These are phyloP conservation scores for Xyliphius kryptos DNA, from an alignment of 2,113 vertebrate genomes.

Conservation along the genomic window DNA sequence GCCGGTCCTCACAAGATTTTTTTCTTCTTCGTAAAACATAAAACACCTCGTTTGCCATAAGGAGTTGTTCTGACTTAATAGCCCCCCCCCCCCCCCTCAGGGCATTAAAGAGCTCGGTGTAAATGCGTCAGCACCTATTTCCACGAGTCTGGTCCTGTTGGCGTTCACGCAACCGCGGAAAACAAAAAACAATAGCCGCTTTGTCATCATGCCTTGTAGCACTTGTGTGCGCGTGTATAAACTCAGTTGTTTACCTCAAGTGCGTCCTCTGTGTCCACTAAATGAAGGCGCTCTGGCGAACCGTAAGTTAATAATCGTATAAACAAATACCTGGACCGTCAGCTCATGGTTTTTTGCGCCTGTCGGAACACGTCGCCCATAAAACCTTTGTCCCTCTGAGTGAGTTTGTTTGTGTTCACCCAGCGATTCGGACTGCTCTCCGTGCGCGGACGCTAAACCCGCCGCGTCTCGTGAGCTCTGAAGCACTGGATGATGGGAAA, in stretches of 20 bases:
- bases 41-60: too few relatives aligned
- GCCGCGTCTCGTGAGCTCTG: too few relatives aligned
- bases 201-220: not conserved
- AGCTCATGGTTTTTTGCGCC: constrained; percentile 6
- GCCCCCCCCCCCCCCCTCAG: constrained; percentile 6
- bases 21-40: too few relatives aligned
- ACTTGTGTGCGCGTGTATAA: not conserved
- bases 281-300: too few relatives aligned
- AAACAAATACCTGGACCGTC: not conserved
- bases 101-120: constrained; percentile 1
- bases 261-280: too few relatives aligned
- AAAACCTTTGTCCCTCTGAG: not conserved
- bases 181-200: constrained; percentile 19
- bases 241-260: not conserved
- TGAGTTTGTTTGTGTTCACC: not conserved
- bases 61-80: too few relatives aligned
- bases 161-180: too few relatives aligned
- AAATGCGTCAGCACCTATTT: constrained; percentile 1
- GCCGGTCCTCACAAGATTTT: too few relatives aligned
- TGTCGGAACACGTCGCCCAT: not conserved
- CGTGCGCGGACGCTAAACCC: too few relatives aligned
- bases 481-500: too few relatives aligned
- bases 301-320: not conserved
- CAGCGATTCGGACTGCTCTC: too few relatives aligned
- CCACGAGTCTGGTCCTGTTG: not conserved